These are phyloP conservation scores for Pangasius djambal DNA, from an alignment of 2,797 vertebrate species.

Conservation along the genomic window DNA sequence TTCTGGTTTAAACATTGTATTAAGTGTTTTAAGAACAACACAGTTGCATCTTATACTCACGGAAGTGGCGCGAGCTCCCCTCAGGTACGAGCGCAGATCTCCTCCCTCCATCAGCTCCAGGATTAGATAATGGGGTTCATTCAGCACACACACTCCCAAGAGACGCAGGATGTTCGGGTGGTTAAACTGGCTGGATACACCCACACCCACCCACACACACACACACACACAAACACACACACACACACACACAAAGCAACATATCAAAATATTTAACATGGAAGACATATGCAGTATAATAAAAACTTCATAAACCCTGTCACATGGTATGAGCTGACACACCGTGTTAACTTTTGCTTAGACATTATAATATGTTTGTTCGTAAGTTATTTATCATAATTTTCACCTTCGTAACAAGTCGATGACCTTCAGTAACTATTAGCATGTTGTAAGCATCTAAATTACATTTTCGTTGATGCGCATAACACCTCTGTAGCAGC, in stretches of 20 bases:
- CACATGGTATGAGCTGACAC: not conserved
- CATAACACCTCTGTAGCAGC: not conserved
- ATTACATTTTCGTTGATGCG: not conserved
- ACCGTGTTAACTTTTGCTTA: not conserved
- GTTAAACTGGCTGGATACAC: slow-evolving; percentile 72
- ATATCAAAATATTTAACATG: too few species aligned
- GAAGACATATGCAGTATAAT: not conserved
- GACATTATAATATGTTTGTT: not conserved
- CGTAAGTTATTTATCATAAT: not conserved
- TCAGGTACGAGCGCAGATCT: slow-evolving; percentile 75
- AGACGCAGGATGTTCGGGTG: slow-evolving; percentile 78
- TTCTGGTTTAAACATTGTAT: not conserved
- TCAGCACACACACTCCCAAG: slow-evolving; percentile 73
- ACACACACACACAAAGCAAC: not conserved
- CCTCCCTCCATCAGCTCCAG: slow-evolving; percentile 81
- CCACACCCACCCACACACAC: not conserved
- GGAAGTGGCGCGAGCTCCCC: slow-evolving; percentile 68
- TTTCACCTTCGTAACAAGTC: not conserved
- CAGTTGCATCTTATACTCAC: slow-evolving; percentile 50
- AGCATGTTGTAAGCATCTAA: not conserved
- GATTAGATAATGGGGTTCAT: slow-evolving; percentile 78
- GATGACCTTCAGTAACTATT: not conserved
- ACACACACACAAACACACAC: not conserved
- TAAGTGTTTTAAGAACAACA: not conserved
- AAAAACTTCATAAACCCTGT: not conserved